A percentile compares a stretch with the other conserved stretches of the same genome.
phyloP scores from a whole-genome alignment of 2,888 invertebrate species.

The Lepetodrilus schrolli region DNA sequence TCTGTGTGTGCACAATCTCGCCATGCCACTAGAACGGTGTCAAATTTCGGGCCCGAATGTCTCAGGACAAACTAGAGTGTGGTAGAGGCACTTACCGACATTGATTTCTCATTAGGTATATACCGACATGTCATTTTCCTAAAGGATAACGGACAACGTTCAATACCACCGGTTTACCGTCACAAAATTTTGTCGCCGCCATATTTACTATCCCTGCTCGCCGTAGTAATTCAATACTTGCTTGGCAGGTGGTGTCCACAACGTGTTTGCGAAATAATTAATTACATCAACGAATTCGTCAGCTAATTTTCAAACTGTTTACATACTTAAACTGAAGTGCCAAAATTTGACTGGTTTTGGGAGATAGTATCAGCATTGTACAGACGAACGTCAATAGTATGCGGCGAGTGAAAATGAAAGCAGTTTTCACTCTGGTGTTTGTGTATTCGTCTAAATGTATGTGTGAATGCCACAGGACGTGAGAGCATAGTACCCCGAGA shows the following conservation, averaged over 20 bases:
- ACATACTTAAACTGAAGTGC: conserved; percentile 7
- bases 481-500: no score
- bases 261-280: conserved; percentile 29
- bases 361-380: conserved; percentile 24
- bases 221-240: neutral
- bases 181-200: conserved; percentile 8
- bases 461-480: no score
- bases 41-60: conserved; percentile 26
- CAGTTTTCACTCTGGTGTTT: neutral
- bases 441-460: neutral
- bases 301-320: conserved; percentile 25
- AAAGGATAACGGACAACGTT: neutral
- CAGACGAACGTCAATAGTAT: conserved; percentile 4
- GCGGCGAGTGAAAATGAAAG: neutral
- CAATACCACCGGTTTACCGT: conserved; percentile 15
- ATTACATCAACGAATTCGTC: conserved; percentile 22
- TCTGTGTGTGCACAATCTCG: conserved; percentile 17
- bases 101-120: conserved; percentile 27
- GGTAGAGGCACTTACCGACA: conserved; percentile 10
- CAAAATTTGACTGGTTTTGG: conserved; percentile 7
- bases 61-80: conserved; percentile 1
- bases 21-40: neutral
- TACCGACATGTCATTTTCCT: conserved; percentile 13
- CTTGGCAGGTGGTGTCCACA: neutral
- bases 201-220: neutral